Evolutionary conservation across 1,140 invertebrate species (phyloP), one percentile per base, ranked within the genome.

Genomic region (Whitmania pigra): DNA sequence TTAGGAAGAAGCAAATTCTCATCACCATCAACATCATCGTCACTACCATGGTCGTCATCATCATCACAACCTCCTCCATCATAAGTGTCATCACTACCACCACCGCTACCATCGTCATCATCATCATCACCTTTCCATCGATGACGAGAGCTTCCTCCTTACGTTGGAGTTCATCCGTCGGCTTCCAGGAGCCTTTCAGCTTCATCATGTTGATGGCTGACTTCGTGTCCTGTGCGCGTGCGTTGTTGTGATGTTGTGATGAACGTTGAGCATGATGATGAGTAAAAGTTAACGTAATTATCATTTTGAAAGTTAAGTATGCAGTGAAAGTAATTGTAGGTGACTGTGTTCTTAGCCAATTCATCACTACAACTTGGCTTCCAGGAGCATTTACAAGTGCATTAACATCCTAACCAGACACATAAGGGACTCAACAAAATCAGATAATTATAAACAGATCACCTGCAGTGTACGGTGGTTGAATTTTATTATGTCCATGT

Each of bases 101-200:
- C 57, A 20, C 22, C 57, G 15, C 1, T 13, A n/a, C 1, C 57
- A n/a, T 63, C 57, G 20, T 63, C 57, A 63, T n/a, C 57, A 63
- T 2, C 22, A 63, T 13, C 57, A 22, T 13, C 9, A 49, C 43
- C 43, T 49, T 49, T 1, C 43, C 43, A 49, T 49, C 43, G 15
- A 49, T 49, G 43, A 49, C 96, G 93, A 83, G 98, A 98, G 83
- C 99, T 95, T 31, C 96, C 96, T 13, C 96, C 99, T 74, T 99
- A 84, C 43, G 99, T 90, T 96, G 95, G 98, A 68, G 98, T 88
- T 79, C 90, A 88, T 74, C 81, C 81, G 11, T 93, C 93, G 49
- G 94, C 93, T 74, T 88, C 86, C 29, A 91, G 83, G 13, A 98
- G 81, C 22, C 88, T 86, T 5, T 87, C 86, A 75, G 97, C 90